phyloP scores from a whole-genome alignment of 1,140 invertebrate species.

The Marisa cornuarietis region DNA sequence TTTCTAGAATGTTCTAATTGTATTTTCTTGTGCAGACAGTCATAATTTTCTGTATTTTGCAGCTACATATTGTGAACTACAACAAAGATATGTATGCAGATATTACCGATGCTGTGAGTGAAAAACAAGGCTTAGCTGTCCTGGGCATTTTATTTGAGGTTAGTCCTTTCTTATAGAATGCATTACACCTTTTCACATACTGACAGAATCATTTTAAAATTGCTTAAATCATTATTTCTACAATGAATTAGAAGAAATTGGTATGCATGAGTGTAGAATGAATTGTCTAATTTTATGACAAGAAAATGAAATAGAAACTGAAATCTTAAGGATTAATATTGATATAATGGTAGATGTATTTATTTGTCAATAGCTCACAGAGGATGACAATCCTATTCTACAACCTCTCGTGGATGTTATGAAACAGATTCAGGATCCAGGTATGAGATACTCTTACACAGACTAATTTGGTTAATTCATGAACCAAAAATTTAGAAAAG shows the following conservation, averaged over 20 bases:
- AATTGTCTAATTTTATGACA: too few species aligned
- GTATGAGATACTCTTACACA: slow-evolving; percentile 24
- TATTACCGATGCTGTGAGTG: slow-evolving; percentile 40
- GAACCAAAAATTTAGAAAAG: too few species aligned
- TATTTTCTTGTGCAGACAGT: not conserved
- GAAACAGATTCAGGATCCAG: slow-evolving; percentile 50
- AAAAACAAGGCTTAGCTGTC: slow-evolving; percentile 50
- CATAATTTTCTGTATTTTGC: slow-evolving; percentile 13
- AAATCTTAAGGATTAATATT: not conserved
- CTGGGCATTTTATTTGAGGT: slow-evolving; percentile 56
- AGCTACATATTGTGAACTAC: slow-evolving; percentile 59
- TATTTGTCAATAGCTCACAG: slow-evolving; percentile 36
- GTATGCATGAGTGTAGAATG: too few species aligned
- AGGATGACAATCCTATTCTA: slow-evolving; percentile 48
- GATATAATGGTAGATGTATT: not conserved
- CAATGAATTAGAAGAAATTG: too few species aligned
- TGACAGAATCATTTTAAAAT: too few species aligned
- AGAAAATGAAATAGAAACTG: too few species aligned
- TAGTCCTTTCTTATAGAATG: not conserved
- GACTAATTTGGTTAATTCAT: too few species aligned
- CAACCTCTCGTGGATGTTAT: slow-evolving; percentile 48
- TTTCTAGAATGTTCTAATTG: not conserved
- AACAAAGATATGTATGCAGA: slow-evolving; percentile 38
- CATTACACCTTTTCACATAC: too few species aligned
- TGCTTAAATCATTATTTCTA: too few species aligned